Percentiles rank a stretch among this genome's conserved stretches.
These are phyloP conservation scores for Helostoma temminkii DNA, from an alignment of 2,797 vertebrate species.

Conservation along the genomic window DNA sequence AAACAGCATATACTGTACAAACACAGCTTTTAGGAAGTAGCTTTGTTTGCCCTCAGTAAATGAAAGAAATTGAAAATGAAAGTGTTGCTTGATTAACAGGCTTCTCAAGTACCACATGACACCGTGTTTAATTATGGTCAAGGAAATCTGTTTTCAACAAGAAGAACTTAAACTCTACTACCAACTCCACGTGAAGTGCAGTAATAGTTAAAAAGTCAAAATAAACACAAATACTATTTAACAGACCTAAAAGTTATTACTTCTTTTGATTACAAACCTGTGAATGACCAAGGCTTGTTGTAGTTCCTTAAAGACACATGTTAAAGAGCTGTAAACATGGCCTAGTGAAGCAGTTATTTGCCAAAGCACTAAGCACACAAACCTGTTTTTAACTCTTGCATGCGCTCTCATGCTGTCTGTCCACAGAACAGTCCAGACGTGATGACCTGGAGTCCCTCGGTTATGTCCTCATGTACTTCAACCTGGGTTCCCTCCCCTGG, in stretches of 20 bases:
- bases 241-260: no score
- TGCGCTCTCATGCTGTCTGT: constrained; percentile 12
- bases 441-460: constrained; percentile 99
- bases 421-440: constrained; percentile 96
- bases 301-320: background rate
- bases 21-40: background rate
- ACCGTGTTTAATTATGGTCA: background rate
- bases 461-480: constrained; percentile 99
- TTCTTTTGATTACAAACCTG: no score
- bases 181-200: no score
- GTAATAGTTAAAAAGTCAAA: no score
- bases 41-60: background rate
- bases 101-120: background rate
- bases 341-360: background rate
- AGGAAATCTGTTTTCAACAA: background rate
- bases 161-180: no score
- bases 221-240: no score
- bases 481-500: constrained; percentile 99
- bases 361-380: background rate
- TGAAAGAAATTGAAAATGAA: background rate
- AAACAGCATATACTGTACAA: background rate
- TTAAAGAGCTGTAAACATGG: background rate
- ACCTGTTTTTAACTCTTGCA: constrained; percentile 12
- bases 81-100: background rate
- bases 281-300: background rate